Base-by-base conservation (phyloP, 1,140 invertebrate species). In the Eriocheir sinensis region DNA sequence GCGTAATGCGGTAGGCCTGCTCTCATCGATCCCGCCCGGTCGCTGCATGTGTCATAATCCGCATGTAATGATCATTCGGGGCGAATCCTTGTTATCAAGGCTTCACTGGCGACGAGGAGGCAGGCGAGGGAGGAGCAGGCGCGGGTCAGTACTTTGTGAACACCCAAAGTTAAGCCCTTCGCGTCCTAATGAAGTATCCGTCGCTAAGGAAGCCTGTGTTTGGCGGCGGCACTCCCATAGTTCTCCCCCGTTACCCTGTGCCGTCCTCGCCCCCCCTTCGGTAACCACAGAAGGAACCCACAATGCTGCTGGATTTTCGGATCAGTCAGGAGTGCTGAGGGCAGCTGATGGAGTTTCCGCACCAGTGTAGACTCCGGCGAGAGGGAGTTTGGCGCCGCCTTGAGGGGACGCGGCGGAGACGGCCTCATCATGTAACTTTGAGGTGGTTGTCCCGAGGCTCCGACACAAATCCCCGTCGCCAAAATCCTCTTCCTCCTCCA, bases 41-140 rank as follows among this genome's bases (percentile, higher is more conserved):
- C 89, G 1, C 89, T 48, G 89, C 89, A 60, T 60, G 34, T 48
- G 89, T 60, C 53, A 60, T 36, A 90, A 90, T 36, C 89, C 89
- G 89, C 15, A 90, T 27, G 89, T 60, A 90, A 90, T 72, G 41
- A 90, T 32, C 44, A 90, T 60, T 60, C 36, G 36, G 38, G 60
- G 60, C 60, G 60, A 72, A 72, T 72, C 60, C 60, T 72, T 72
- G 27, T 72, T 72, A 72, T 72, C 60, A n/a, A 72, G 21, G 60
- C 60, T 72, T 72, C 60, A 72, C 21, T 72, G 60, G 60, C 12
- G 27, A 21, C 60, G 60, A 72, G 60, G 60, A 8, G 60, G 60
- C 60, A 72, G 60, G 27, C 21, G 17, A n/a, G 21, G 4, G n/a
- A 72, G 60, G 27, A n/a, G 8, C 21, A n/a, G n/a, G n/a, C n/a